Evolutionary conservation across 2,888 invertebrate genomes (phyloP), one percentile per base, ranked within the genome.

Genomic region (Drosophila kambysellisi): DNA sequence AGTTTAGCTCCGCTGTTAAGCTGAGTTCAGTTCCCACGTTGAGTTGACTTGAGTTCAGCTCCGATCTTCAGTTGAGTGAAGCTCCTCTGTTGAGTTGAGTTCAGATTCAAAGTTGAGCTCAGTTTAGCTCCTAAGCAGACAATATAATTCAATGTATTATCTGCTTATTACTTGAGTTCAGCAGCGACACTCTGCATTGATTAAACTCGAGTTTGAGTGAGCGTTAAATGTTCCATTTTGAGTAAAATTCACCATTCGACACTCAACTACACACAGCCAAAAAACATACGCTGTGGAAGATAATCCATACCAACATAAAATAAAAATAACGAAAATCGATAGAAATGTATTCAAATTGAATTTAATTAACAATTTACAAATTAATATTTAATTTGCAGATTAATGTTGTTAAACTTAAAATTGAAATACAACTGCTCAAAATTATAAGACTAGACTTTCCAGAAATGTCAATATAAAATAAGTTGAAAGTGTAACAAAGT

Each of bases 151-250:
- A 37, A 20, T 5, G n/a, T 43, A 43, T 43, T 20, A 43, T 43
- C 20, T 43, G 43, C 2, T 43, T 5, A 43, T 2, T 43, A 6
- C 11, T 43, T 20, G 17, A 54, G 37, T 54, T 54, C 17, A 37
- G 37, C 11, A 35, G 15, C 17, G 9, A 25, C 4, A 8, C 1
- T 25, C 52, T 43, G 43, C 53, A 60, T 77, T 76, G 58, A 78
- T 81, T 79, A 59, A 85, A 65, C 73, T 78, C 66, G 37, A 57
- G 61, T 63, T 78, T 85, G 78, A 80, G 70, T 62, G 63, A 76
- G 61, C 54, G 25, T 35, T 29, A 43, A 20, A 20, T 20, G 0
- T 11, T 43, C 2, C n/a, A 11, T 41, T 50, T 57, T 25, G 12
- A 64, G 48, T 15, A n/a, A 35, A 1, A 15, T 12, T 15, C 35